Evolutionary conservation across 2,888 invertebrate genomes (phyloP), one percentile per base, ranked within the genome.

Genomic region (Lampropteryx suffumata): DNA sequence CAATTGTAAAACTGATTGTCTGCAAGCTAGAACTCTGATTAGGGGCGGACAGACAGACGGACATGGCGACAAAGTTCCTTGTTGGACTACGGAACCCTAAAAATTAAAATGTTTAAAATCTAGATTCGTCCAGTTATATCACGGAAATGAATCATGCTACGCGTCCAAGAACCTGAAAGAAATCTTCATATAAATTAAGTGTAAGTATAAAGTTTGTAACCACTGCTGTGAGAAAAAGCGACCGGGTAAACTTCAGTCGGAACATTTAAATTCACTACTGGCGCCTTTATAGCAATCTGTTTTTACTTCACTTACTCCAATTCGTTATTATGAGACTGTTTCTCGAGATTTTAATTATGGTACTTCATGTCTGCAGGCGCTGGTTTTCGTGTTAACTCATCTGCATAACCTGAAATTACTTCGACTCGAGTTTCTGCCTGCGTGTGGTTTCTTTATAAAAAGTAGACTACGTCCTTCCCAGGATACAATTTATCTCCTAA

Each of bases 121-220:
- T 13, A 41, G 34, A 39, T 34, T 27, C 35, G 35, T 40, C 27
- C 35, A 28, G 29, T 41, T 28, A 36, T 30, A 47, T 43, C 39
- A 28, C 28, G 27, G 36, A 51, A 51, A 50, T 51, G 50, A 55
- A 47, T 55, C 50, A 41, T 55, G 33, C 33, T 33, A 39, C 29
- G 52, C 37, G 46, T 33, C 47, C 36, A 40, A 55, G 50, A 40
- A 60, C 64, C 64, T 57, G 70, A 77, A 40, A 73, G 69, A 76
- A 79, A 82, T 82, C 80, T 80, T 82, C 82, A 82, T 82, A 80
- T 82, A 82, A 82, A 84, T 82, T 75, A 81, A 77, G 69, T 71
- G 76, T n/a, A n/a, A n/a, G n/a, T 73, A 67, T 61, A 74, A 79
- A 78, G 71, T 80, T 80, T 63, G 68, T 67, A 67, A 69, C 71